A percentile compares a stretch with the other conserved stretches of the same genome.
Evolutionary conservation across 2,888 invertebrate species (phyloP).

Genomic region (Diaperis boleti): DNA sequence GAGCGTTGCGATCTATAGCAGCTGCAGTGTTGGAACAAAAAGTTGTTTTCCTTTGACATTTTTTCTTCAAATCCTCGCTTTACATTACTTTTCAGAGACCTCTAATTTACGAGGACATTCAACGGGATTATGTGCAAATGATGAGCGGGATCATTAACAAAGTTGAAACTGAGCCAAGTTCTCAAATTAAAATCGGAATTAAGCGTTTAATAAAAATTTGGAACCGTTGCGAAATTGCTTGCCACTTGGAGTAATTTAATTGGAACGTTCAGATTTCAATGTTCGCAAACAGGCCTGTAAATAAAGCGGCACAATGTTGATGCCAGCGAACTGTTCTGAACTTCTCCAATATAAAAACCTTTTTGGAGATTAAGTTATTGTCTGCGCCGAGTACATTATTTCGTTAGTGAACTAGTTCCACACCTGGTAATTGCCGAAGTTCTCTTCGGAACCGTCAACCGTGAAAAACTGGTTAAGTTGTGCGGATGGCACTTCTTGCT

Average conservation of each 20-base stretch:
- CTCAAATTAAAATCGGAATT: slow-evolving; percentile 18
- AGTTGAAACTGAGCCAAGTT: slow-evolving; percentile 25
- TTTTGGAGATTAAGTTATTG: slow-evolving; percentile 1
- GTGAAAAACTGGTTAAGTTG: slow-evolving; percentile 19
- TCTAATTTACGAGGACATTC: slow-evolving; percentile 18
- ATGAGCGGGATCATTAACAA: slow-evolving; percentile 23
- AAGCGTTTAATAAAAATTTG: slow-evolving; percentile 7
- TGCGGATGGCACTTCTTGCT: neutral
- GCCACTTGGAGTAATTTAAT: too few species aligned
- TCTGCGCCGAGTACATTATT: slow-evolving; percentile 21
- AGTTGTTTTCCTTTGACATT: neutral
- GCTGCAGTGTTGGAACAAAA: neutral
- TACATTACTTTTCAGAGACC: slow-evolving; percentile 9
- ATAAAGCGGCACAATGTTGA: neutral
- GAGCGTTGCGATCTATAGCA: too few species aligned
- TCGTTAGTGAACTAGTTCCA: slow-evolving; percentile 29
- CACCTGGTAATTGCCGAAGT: slow-evolving; percentile 21
- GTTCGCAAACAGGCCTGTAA: too few species aligned
- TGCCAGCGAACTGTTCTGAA: too few species aligned
- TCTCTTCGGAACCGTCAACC: slow-evolving; percentile 20
- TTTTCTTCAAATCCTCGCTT: neutral
- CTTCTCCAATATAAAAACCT: slow-evolving; percentile 3
- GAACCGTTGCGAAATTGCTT: slow-evolving; percentile 1
- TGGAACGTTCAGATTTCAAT: too few species aligned
- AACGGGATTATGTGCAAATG: slow-evolving; percentile 21